A percentile compares a stretch with the other conserved stretches of the same genome.
Evolutionary conservation across 2,113 vertebrate species (phyloP).

Genomic region (Oxygymnocypris stewartii): DNA sequence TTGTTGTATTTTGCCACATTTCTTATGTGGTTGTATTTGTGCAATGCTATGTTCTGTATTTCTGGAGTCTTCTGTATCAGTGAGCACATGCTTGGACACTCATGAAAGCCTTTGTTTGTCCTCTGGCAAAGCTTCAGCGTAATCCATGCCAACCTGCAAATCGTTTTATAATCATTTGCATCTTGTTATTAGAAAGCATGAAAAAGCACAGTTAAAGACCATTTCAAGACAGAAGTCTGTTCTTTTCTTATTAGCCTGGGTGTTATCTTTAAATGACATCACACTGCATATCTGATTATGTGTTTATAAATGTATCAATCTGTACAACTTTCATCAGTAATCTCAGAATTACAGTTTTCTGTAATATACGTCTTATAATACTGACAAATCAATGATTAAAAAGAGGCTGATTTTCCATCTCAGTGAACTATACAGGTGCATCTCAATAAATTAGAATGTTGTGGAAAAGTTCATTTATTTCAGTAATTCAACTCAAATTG

Average conservation of each 20-base stretch:
- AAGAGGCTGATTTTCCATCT: not conserved
- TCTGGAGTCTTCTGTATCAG: not conserved
- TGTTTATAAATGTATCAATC: not conserved
- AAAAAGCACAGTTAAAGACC: not conserved
- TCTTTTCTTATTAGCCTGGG: not conserved
- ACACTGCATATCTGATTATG: not conserved
- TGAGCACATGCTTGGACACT: not conserved
- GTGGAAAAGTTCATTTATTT: no score
- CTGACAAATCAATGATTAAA: not conserved
- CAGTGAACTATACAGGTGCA: no score
- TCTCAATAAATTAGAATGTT: no score
- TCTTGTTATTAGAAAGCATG: not conserved
- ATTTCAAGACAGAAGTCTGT: not conserved
- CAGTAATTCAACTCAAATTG: no score
- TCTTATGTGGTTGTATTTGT: constrained; percentile 10
- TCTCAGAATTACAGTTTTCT: not conserved
- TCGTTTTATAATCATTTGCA: not conserved
- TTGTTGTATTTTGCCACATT: not conserved
- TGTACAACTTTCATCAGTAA: not conserved
- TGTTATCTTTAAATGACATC: not conserved
- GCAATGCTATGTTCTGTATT: not conserved
- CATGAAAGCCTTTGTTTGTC: not conserved
- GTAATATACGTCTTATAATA: not conserved
- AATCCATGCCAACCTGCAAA: constrained; percentile 7
- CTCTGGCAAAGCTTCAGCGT: not conserved